Base-by-base conservation (phyloP, 2,888 invertebrate genomes). In the Tachina fera region DNA sequence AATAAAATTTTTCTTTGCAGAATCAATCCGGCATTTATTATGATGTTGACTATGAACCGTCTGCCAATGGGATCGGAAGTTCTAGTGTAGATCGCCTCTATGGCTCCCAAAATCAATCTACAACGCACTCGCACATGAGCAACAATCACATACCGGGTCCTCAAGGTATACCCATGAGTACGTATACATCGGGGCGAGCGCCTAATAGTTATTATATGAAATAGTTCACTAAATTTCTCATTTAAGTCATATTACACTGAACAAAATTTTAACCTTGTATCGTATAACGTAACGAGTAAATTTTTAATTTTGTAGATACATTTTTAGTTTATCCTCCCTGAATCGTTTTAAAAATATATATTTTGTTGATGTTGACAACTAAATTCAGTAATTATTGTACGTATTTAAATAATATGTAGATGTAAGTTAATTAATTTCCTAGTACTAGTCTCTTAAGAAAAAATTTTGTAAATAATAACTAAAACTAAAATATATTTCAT, bases 21-120 rank as follows among this genome's bases (percentile, higher is more conserved):
- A 97, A 97, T 92, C 97, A 97, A 94, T 97, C 96, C 88, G 97
- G 97, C 71, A 97, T 97, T 89, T 97, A 97, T 92, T 97, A 97
- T 90, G 97, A 97, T 90, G 97, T 97, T 43, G 97, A 97, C 87
- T 97, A 97, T 89, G 97, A 97, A 90, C 95, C 94, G 87, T 94
- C 94, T 43, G 94, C 94, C 84, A 92, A 93, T 84, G 93, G 94
- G 86, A 92, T 91, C 77, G 92, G 92, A 49, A 91, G 90, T 77
- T 88, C 90, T 70, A 91, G 92, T 87, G 91, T 91, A 56, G 91
- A 91, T 84, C 94, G 94, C 88, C 90, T 94, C 47, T 94, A 93
- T 83, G 92, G 93, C 58, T 91, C 92, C 13, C 92, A 92, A 85
- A 92, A 91, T 83, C 90, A 93, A 84, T 91, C 92, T 49, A 93